A percentile compares a stretch with the other conserved stretches of the same genome.
These are phyloP conservation scores for Eupithecia exiguata DNA, from an alignment of 2,888 invertebrate genomes.

Conservation along the genomic window DNA sequence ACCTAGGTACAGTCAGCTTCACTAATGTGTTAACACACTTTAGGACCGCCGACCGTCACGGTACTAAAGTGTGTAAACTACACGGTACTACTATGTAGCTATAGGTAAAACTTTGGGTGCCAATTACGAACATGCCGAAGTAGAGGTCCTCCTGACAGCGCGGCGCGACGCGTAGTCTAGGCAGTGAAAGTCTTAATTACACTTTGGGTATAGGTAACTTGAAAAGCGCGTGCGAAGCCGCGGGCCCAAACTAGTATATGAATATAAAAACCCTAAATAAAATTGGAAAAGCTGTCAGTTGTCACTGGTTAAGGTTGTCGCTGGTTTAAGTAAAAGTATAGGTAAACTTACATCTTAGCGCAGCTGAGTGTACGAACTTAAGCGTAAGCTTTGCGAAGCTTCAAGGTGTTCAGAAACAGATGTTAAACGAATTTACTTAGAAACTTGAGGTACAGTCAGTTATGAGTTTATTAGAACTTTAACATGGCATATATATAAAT, in stretches of 20 bases:
- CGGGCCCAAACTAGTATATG: no score
- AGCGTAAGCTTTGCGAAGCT: slow-evolving; percentile 35
- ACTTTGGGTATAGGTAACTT: neutral
- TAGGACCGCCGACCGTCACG: neutral
- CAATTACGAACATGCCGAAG: neutral
- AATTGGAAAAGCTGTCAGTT: neutral
- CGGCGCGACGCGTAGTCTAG: no score
- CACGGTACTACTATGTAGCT: neutral
- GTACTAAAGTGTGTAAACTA: neutral
- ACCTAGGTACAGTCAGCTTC: slow-evolving; percentile 20
- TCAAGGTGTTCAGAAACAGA: slow-evolving; percentile 38
- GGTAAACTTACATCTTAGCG: neutral
- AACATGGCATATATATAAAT: neutral
- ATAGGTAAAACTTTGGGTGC: neutral
- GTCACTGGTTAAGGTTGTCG: no score
- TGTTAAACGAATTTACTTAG: slow-evolving; percentile 37
- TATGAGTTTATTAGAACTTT: slow-evolving; percentile 15
- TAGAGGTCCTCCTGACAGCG: neutral
- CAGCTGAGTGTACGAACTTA: slow-evolving; percentile 16
- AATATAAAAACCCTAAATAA: no score
- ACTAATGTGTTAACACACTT: slow-evolving; percentile 18
- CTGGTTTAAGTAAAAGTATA: no score
- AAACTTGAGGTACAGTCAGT: slow-evolving; percentile 26
- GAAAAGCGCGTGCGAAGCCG: no score
- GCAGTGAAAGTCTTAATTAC: no score